Percentiles rank a stretch among this genome's conserved stretches.
phyloP scores from a whole-genome alignment of 2,113 vertebrate species.

The Tiliqua scincoides region DNA sequence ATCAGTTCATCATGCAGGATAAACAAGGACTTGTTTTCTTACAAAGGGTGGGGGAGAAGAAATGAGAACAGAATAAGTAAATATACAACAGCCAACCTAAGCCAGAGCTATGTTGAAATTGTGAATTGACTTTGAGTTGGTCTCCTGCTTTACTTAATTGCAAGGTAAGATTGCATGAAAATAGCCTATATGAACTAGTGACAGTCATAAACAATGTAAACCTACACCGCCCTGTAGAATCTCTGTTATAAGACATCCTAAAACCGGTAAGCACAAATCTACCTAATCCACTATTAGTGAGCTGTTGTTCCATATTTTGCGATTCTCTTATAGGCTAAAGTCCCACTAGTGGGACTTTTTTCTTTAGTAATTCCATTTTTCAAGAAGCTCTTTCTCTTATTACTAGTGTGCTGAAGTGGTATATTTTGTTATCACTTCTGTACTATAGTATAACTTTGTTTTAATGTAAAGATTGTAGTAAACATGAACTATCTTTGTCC shows the following conservation, averaged over 20 bases:
- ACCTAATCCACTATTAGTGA: not conserved
- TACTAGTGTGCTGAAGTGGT: conserved; percentile 44
- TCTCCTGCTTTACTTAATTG: not conserved
- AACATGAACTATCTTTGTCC: not conserved
- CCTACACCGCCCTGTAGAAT: not conserved
- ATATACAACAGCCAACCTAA: not conserved
- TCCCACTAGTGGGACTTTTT: too few species aligned
- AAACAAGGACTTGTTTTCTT: not conserved
- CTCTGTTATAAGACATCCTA: not conserved
- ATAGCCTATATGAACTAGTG: not conserved
- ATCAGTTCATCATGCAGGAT: not conserved
- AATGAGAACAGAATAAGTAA: not conserved
- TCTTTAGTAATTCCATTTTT: conserved; percentile 42
- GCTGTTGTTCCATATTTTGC: not conserved
- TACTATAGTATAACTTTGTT: conserved; percentile 39
- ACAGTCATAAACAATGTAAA: not conserved
- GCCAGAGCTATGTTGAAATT: not conserved
- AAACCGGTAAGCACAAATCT: not conserved
- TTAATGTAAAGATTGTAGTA: not conserved
- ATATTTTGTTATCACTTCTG: conserved; percentile 38
- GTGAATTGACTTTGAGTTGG: not conserved
- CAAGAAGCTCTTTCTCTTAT: conserved; percentile 46
- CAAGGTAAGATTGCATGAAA: not conserved
- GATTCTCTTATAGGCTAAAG: not conserved
- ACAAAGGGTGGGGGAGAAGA: not conserved